Evolutionary conservation across 1,140 invertebrate species (phyloP), one percentile per base, ranked within the genome.

Genomic region (Sminthurides bifidus): DNA sequence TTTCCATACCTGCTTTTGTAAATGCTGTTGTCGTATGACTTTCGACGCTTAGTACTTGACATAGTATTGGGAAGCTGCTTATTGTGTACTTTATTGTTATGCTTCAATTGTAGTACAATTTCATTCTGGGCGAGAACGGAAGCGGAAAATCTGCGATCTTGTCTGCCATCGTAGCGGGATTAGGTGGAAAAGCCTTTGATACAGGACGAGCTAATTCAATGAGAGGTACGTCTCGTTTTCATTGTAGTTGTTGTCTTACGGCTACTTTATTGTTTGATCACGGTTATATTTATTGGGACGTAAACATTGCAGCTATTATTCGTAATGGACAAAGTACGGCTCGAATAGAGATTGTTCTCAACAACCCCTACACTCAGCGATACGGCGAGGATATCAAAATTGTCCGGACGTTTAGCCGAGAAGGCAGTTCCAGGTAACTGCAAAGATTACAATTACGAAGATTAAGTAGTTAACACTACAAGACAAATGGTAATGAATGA

Each of bases 71-170:
- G n/a, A n/a, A n/a, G n/a, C n/a, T n/a, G n/a, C n/a, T n/a, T n/a
- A n/a, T n/a, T n/a, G n/a, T n/a, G n/a, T n/a, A n/a, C n/a, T n/a
- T n/a, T n/a, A n/a, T n/a, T n/a, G n/a, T n/a, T n/a, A n/a, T n/a
- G n/a, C n/a, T n/a, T n/a, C n/a, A n/a, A n/a, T n/a, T n/a, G n/a
- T n/a, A n/a, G n/a, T n/a, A n/a, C n/a, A 94, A 91, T 71, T 91
- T 92, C 68, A 79, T 96, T 43, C 79, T 85, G 59, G 92, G 92
- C 15, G 77, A 78, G 46, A 96, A 97, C 78, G 92, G 92, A 49
- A 92, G 88, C 75, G 92, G 92, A 0, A 96, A 97, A 76, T 94
- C 89, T 79, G 91, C 92, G 15, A 81, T 96, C 60, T 73, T 95
- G 23, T 85, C 87, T 24, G 91, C 85, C 1, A 69, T 96, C 12